Percentiles rank a stretch among this genome's conserved stretches.
phyloP scores from a whole-genome alignment of 2,113 vertebrate species.

The Pelobates fuscus region DNA sequence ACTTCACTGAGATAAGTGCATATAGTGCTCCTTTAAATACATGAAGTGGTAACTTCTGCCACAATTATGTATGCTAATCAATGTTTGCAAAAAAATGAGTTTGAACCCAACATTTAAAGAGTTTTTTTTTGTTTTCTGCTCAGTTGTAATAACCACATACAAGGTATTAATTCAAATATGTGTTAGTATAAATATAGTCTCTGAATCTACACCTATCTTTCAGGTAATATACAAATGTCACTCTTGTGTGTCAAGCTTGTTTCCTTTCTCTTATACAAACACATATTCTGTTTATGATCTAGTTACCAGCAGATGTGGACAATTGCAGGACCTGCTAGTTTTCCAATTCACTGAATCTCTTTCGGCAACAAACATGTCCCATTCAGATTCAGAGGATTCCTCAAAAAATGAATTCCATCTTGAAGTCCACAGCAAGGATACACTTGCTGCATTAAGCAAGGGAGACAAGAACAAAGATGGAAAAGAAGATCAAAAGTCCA shows the following conservation, averaged over 20 bases:
- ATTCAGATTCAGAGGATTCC: slow-evolving; percentile 14
- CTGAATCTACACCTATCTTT: slow-evolving; percentile 22
- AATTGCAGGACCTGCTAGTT: slow-evolving; percentile 8
- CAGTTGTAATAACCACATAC: too few species aligned
- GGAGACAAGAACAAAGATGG: slow-evolving; percentile 27
- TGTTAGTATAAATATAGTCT: too few species aligned
- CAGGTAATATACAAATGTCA: slow-evolving; percentile 28
- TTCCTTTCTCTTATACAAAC: slow-evolving; percentile 19
- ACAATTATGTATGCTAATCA: too few species aligned
- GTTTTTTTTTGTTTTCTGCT: too few species aligned
- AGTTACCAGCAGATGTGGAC: slow-evolving; percentile 28
- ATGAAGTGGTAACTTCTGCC: too few species aligned
- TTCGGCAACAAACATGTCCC: slow-evolving; percentile 15
- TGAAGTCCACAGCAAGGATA: slow-evolving; percentile 32
- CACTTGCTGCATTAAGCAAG: slow-evolving; percentile 33
- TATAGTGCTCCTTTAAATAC: too few species aligned
- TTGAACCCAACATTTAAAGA: too few species aligned
- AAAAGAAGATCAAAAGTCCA: slow-evolving; percentile 23
- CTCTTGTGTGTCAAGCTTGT: neutral
- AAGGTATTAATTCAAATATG: too few species aligned
- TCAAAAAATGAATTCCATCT: neutral
- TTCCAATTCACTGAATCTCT: neutral
- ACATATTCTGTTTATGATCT: neutral
- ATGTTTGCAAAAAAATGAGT: too few species aligned
- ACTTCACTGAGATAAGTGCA: too few species aligned